Evolutionary conservation across 2,888 invertebrate genomes (phyloP).

Genomic region (Aproaerema taeniolella): DNA sequence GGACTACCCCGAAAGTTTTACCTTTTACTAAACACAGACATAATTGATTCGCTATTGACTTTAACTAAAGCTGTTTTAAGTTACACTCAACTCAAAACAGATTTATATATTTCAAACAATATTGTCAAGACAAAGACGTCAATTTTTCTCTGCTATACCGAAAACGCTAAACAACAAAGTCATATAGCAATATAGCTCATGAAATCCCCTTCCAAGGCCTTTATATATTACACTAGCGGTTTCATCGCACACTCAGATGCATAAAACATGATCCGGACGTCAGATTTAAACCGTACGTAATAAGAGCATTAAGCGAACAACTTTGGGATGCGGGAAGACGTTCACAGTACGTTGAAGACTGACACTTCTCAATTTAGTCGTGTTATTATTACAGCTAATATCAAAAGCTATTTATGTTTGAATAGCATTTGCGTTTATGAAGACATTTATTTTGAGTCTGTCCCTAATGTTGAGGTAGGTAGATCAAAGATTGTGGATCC

Average conservation of each 20-base stretch:
- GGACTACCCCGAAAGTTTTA: no score
- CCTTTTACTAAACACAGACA: no score
- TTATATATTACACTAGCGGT: constrained; percentile 67
- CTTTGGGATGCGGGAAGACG: constrained; percentile 41
- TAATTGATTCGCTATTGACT: no score
- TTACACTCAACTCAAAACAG: no score
- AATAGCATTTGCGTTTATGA: constrained; percentile 13
- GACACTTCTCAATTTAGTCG: constrained; percentile 35
- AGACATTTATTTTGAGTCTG: constrained; percentile 12
- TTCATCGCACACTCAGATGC: constrained; percentile 70
- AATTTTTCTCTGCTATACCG: no score
- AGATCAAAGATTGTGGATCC: constrained; percentile 8
- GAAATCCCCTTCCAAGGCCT: constrained; percentile 59
- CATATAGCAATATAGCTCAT: constrained; percentile 49
- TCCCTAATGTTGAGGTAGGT: neutral
- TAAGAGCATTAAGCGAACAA: constrained; percentile 65
- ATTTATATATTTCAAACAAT: no score
- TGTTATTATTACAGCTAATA: constrained; percentile 20
- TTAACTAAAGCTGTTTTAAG: no score
- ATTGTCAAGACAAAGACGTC: no score
- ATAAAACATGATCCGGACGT: constrained; percentile 74
- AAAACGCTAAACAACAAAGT: constrained; percentile 50
- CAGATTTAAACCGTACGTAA: constrained; percentile 75
- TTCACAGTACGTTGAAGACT: constrained; percentile 25
- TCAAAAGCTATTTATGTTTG: constrained; percentile 15